phyloP scores from a whole-genome alignment of 2,797 vertebrate genomes.

The Esox lucius region DNA sequence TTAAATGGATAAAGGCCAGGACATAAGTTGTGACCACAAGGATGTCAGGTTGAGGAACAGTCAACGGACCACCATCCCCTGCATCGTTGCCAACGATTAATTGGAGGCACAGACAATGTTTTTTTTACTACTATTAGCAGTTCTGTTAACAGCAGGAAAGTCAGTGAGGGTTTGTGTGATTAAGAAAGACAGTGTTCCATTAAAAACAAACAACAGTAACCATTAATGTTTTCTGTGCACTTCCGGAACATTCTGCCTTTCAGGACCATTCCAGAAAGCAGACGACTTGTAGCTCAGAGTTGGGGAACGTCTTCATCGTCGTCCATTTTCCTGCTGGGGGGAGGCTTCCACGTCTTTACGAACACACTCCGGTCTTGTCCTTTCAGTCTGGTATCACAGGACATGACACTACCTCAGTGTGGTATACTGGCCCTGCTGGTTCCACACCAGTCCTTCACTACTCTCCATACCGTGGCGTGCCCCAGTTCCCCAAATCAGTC shows the following conservation, averaged over 20 bases:
- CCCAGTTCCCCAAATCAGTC: background rate
- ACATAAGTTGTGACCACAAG: background rate
- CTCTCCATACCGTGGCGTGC: background rate
- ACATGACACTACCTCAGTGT: conserved; percentile 1
- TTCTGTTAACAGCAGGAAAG: background rate
- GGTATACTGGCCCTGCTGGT: background rate
- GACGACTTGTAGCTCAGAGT: conserved; percentile 13
- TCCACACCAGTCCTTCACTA: conserved; percentile 8
- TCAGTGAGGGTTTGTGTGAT: background rate
- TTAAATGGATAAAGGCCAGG: conserved; percentile 1
- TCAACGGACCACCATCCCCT: background rate
- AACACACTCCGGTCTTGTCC: background rate
- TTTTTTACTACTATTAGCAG: background rate
- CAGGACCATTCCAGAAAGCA: background rate
- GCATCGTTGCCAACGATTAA: background rate
- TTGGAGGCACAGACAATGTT: background rate
- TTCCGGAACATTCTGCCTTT: conserved; percentile 9
- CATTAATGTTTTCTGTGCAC: conserved; percentile 12
- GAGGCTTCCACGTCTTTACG: conserved; percentile 6
- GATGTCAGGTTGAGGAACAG: conserved; percentile 9
- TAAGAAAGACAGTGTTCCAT: conserved; percentile 3
- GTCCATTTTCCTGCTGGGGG: background rate
- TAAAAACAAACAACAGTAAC: conserved; percentile 3
- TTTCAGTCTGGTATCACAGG: conserved; percentile 13
- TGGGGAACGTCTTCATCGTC: background rate